Conservation (phyloP, 2,113 vertebrate species). For the Lontra canadensis region DNA sequence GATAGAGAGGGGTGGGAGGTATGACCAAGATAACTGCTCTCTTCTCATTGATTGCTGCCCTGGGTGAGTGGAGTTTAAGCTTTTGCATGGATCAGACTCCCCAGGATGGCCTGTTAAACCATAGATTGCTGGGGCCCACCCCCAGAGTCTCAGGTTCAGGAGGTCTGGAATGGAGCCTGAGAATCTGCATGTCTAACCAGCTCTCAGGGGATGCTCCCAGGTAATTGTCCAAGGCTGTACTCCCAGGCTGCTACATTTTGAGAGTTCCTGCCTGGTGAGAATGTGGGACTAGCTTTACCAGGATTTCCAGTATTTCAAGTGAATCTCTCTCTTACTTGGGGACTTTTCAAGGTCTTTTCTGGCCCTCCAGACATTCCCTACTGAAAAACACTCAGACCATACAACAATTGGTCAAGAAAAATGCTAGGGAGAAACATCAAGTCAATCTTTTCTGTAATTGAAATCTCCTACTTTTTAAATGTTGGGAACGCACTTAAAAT, state of each 20-base stretch:
- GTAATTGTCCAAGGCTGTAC: neutral
- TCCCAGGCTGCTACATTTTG: neutral
- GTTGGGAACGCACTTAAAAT: neutral
- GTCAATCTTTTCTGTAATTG: neutral
- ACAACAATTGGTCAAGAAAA: neutral
- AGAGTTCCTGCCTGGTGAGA: neutral
- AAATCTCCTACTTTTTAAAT: slow-evolving; percentile 30
- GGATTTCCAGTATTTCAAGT: neutral
- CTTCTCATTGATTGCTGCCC: neutral
- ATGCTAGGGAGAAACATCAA: neutral
- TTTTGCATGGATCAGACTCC: neutral
- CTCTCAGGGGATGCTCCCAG: neutral
- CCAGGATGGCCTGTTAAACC: neutral
- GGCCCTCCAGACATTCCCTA: neutral
- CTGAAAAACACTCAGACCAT: neutral
- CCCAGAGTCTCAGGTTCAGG: neutral
- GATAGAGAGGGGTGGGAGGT: neutral
- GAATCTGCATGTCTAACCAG: neutral
- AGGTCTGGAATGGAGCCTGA: neutral
- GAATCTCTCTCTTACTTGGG: neutral
- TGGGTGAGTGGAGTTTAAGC: neutral
- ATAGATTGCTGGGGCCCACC: fast-evolving
- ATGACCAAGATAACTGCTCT: neutral
- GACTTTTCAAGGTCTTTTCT: neutral
- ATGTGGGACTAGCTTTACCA: neutral